These are phyloP conservation scores for Xanthorhoe designata DNA, from an alignment of 2,888 invertebrate species.

Conservation along the genomic window DNA sequence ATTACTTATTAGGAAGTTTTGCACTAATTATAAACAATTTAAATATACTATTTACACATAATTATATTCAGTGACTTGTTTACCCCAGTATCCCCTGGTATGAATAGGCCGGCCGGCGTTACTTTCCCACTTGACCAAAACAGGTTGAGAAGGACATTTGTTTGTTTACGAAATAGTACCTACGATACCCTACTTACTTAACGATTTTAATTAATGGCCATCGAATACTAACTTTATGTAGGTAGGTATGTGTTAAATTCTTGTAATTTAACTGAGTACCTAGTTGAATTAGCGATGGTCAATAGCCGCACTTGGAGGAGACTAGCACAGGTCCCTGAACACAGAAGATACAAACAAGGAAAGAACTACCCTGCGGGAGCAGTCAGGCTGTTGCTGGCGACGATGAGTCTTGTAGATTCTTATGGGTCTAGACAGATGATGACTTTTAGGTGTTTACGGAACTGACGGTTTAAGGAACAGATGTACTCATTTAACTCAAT, in stretches of 20 bases:
- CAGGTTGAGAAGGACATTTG: conserved; percentile 21
- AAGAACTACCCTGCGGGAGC: too few relatives aligned
- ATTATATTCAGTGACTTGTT: background rate
- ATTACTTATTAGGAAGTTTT: background rate
- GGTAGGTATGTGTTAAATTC: background rate
- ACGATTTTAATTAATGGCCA: conserved; percentile 6
- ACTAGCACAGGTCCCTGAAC: too few relatives aligned
- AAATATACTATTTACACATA: background rate
- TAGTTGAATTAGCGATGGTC: background rate
- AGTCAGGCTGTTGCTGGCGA: too few relatives aligned
- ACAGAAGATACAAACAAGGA: too few relatives aligned
- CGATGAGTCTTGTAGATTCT: too few relatives aligned
- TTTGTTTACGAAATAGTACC: conserved; percentile 22
- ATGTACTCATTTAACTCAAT: background rate
- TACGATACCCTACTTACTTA: conserved; percentile 19
- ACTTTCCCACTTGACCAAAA: conserved; percentile 20
- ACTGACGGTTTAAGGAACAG: background rate
- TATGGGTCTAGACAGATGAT: too few relatives aligned
- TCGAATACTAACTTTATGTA: background rate
- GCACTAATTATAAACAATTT: background rate
- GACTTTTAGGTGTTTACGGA: background rate
- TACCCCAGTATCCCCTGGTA: background rate
- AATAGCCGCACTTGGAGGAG: too few relatives aligned
- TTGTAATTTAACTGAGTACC: background rate
- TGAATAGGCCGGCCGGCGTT: conserved; percentile 1